These are phyloP conservation scores for Neofelis nebulosa DNA, from an alignment of 2,113 vertebrate species.

Conservation along the genomic window DNA sequence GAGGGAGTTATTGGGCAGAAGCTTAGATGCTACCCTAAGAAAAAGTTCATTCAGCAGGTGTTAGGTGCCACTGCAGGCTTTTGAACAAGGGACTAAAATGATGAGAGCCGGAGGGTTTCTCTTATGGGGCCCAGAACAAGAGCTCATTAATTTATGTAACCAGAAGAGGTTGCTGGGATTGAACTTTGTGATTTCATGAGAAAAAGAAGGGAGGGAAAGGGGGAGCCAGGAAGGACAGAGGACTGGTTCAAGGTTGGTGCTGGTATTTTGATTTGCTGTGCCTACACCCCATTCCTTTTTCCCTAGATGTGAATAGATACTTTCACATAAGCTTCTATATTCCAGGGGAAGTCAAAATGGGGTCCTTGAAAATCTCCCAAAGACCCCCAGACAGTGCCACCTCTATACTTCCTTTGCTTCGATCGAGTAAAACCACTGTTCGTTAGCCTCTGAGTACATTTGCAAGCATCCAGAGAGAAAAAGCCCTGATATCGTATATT, in stretches of 20 bases:
- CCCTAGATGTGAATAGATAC: background rate
- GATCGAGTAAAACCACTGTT: background rate
- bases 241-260: background rate
- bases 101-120: background rate
- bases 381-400: background rate
- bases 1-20: background rate
- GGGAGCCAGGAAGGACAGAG: background rate
- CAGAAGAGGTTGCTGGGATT: background rate
- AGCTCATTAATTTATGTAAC: background rate
- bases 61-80: background rate
- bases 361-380: background rate
- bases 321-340: background rate
- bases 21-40: background rate
- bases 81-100: background rate
- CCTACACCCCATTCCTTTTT: background rate
- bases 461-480: background rate
- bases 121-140: background rate
- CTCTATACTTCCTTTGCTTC: background rate
- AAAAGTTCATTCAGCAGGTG: background rate
- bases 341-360: background rate
- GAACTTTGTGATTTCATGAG: background rate
- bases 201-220: rapidly evolving
- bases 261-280: background rate
- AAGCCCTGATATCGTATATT: background rate
- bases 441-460: background rate